phyloP scores from a whole-genome alignment of 1,140 invertebrate genomes.

The Trachymyrmex septentrionalis region DNA sequence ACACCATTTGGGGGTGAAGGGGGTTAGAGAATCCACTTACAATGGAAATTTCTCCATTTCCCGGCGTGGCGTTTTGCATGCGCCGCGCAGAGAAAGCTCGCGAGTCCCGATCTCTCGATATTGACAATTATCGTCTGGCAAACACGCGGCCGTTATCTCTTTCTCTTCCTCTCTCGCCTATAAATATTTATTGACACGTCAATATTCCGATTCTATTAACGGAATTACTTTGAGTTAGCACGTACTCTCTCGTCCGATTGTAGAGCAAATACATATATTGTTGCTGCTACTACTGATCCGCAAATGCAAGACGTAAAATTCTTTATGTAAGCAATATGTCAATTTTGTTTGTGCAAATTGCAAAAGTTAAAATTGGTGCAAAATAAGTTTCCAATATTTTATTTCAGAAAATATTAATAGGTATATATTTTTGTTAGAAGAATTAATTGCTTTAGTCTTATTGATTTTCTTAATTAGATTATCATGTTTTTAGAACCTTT shows the following conservation, averaged over 20 bases:
- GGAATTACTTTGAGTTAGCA: constrained; percentile 44
- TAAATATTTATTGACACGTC: constrained; percentile 57
- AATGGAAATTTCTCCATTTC: constrained; percentile 77
- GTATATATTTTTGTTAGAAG: background rate
- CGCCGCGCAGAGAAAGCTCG: constrained; percentile 39
- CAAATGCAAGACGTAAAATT: background rate
- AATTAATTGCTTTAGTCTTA: background rate
- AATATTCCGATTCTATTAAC: constrained; percentile 57
- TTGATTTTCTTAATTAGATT: background rate
- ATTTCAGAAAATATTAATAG: no score
- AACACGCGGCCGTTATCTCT: constrained; percentile 36
- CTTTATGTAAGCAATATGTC: background rate
- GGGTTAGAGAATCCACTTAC: constrained; percentile 72
- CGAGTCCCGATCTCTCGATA: constrained; percentile 39
- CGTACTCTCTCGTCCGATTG: constrained; percentile 18
- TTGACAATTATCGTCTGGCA: constrained; percentile 39
- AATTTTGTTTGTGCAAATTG: background rate
- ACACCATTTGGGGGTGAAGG: constrained; percentile 57
- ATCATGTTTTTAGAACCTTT: background rate
- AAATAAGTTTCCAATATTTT: no score
- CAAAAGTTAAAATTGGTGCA: no score
- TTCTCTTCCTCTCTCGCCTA: constrained; percentile 6
- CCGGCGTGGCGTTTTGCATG: constrained; percentile 67
- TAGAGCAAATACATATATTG: constrained; percentile 46
- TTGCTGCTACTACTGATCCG: background rate